Percentiles rank a stretch among this genome's conserved stretches.
These are phyloP conservation scores for Bombus superbus DNA, from an alignment of 1,140 invertebrate genomes.

Conservation along the genomic window DNA sequence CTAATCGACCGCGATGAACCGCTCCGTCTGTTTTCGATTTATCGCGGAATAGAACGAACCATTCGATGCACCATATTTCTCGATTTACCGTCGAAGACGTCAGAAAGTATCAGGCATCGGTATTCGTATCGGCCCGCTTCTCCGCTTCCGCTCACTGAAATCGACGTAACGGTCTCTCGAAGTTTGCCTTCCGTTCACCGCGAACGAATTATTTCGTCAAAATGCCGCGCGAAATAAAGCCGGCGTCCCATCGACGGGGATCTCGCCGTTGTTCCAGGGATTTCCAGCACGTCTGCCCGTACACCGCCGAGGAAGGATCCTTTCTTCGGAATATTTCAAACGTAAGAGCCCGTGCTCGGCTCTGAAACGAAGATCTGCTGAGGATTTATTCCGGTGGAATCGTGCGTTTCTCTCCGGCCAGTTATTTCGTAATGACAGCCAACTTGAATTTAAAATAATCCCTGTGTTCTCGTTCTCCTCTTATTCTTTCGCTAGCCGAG, in stretches of 20 bases:
- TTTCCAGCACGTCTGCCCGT: background rate
- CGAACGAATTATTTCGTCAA: slow-evolving; percentile 10
- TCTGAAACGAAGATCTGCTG: background rate
- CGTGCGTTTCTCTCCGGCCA: background rate
- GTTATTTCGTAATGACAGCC: background rate
- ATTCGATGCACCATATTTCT: too few relatives aligned
- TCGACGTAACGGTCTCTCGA: background rate
- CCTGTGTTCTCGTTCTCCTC: too few relatives aligned
- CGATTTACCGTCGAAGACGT: too few relatives aligned
- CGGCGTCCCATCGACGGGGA: background rate
- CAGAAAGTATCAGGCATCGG: too few relatives aligned
- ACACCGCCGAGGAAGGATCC: background rate
- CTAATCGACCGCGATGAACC: too few relatives aligned
- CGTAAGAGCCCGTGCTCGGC: background rate
- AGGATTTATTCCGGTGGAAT: slow-evolving; percentile 6
- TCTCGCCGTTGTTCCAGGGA: background rate
- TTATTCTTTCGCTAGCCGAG: background rate
- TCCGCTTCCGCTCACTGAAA: background rate
- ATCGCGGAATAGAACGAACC: too few relatives aligned
- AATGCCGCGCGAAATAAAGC: background rate
- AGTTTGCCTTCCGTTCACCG: background rate
- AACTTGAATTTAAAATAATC: background rate
- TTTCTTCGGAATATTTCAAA: slow-evolving; percentile 26
- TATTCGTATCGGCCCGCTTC: background rate
- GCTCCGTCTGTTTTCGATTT: too few relatives aligned